Percentiles rank a stretch among this genome's conserved stretches.
phyloP scores from a whole-genome alignment of 2,888 invertebrate genomes.

The Portevinia maculata region DNA sequence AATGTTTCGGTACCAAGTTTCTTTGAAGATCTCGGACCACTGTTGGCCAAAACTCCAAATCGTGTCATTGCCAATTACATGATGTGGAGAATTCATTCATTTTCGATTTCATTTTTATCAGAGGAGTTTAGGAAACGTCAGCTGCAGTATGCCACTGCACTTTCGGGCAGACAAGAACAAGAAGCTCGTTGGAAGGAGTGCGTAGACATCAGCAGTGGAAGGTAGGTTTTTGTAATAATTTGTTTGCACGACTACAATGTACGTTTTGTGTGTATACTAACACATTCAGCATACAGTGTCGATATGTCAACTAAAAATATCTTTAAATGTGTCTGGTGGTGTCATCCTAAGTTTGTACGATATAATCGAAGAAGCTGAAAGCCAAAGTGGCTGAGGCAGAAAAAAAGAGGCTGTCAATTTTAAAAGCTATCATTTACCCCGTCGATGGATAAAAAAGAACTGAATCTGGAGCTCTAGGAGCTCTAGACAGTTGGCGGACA shows the following conservation, averaged over 20 bases:
- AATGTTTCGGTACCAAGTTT: slow-evolving; percentile 94
- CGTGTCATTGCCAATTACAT: slow-evolving; percentile 93
- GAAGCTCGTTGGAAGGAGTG: slow-evolving; percentile 97
- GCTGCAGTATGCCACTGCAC: slow-evolving; percentile 90
- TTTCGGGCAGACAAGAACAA: slow-evolving; percentile 92
- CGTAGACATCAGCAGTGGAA: slow-evolving; percentile 90
- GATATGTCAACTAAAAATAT: not conserved
- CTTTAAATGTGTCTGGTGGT: too few species aligned
- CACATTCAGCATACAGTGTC: not conserved
- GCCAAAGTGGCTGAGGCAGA: too few species aligned
- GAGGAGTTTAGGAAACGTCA: slow-evolving; percentile 91
- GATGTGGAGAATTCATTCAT: slow-evolving; percentile 94
- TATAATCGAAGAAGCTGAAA: too few species aligned
- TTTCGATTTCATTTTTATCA: slow-evolving; percentile 91
- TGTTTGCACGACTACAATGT: not conserved
- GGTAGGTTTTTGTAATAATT: slow-evolving; percentile 83
- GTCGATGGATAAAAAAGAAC: too few species aligned
- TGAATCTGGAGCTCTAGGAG: too few species aligned
- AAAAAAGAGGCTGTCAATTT: too few species aligned
- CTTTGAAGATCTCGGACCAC: slow-evolving; percentile 87
- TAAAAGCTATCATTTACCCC: too few species aligned
- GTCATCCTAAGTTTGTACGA: too few species aligned
- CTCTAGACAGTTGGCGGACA: too few species aligned
- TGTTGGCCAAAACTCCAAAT: slow-evolving; percentile 85
- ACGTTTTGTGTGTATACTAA: too few species aligned